Base-by-base conservation (phyloP, 2,797 vertebrate species). In the Bradypus variegatus region DNA sequence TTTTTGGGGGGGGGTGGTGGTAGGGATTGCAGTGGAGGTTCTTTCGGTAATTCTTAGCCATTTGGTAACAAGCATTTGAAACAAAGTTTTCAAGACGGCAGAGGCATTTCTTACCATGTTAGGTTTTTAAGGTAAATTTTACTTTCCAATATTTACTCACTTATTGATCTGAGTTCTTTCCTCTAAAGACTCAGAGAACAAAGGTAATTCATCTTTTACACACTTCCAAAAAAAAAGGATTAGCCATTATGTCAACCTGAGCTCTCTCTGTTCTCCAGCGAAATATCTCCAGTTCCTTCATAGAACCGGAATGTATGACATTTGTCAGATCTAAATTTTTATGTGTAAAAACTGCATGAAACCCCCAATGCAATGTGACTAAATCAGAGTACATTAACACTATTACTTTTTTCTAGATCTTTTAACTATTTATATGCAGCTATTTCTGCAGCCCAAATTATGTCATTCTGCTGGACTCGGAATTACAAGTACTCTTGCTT, bases 71-170 rank as follows among this genome's bases (percentile, higher is more conserved):
- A 76, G 31, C 75, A 78, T 38, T 67, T 62, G 31, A 78, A 88
- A 94, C 38, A 60, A n/a, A 55, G 65, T 80, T 89, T 91, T 58
- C 29, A 90, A 72, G 55, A 91, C 88, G 62, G 58, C 23, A 67
- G n/a, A 73, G 55, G 84, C 87, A 76, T 33, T 29, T 33, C 3
- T 88, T 86, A 86, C 70, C 72, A 91, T 45, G 41, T 78, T 88
- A 48, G 18, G 38, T 67, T 88, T 87, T 73, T 12, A 65, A 67
- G 16, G 48, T 58, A 69, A 81, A 76, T 58, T 89, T 89, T 78
- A 89, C 58, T 72, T 82, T 65, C 48, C 64, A 65, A 36, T 82
- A 67, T 67, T 82, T 13, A 91, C n/a, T 16, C 48, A 48, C n/a
- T 73, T 73, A 41, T 9, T 60, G 48, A 33, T 78, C 70, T 48